Evolutionary conservation across 2,888 invertebrate genomes (phyloP).

Genomic region (Tachystola acroxantha): DNA sequence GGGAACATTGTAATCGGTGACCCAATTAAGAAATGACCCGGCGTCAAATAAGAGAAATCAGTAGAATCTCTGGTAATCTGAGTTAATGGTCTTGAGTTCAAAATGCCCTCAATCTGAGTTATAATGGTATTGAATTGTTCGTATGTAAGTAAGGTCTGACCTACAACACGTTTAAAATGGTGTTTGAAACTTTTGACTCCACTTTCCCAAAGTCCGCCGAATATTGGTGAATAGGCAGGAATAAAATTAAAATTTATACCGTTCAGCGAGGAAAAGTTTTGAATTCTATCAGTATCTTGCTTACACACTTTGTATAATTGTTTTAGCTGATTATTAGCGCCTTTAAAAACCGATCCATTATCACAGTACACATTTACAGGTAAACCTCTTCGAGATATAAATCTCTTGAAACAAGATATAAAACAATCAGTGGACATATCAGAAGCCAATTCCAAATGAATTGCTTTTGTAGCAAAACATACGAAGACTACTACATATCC

Average conservation of each 20-base stretch:
- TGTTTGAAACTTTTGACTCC: constrained; percentile 5
- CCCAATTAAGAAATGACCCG: background rate
- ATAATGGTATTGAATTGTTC: background rate
- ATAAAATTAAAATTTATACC: constrained; percentile 11
- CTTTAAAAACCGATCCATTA: constrained; percentile 8
- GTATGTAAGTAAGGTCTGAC: background rate
- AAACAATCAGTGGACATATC: constrained; percentile 7
- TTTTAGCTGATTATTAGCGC: background rate
- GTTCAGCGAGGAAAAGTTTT: background rate
- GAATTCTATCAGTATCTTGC: background rate
- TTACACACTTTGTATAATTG: background rate
- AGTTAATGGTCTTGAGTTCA: background rate
- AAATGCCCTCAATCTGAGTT: background rate
- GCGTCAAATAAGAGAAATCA: background rate
- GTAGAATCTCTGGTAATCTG: background rate
- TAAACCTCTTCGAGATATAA: constrained; percentile 9
- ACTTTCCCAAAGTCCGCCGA: constrained; percentile 15
- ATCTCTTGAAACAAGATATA: constrained; percentile 9
- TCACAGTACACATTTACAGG: constrained; percentile 7
- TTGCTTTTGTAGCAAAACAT: constrained; percentile 7
- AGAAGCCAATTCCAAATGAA: constrained; percentile 13
- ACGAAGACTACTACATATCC: constrained; percentile 4
- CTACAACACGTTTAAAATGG: background rate
- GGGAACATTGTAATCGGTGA: background rate
- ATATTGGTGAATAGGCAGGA: constrained; percentile 13